Base-by-base conservation (phyloP, 2,888 invertebrate genomes). In the Tupiocoris notatus region DNA sequence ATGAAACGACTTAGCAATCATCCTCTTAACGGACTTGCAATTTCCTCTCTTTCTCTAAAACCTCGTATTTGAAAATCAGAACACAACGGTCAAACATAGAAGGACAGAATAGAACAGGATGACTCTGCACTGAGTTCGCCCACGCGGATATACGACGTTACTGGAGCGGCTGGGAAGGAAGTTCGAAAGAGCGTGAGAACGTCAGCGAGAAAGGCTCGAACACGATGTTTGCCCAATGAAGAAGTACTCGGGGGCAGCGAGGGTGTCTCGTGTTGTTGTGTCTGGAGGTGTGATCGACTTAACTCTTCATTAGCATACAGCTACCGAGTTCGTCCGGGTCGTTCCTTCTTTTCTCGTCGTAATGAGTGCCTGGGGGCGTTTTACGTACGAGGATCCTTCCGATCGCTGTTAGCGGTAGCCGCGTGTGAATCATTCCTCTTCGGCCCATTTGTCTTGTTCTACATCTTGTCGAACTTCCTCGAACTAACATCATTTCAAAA, bases 121-220 rank as follows among this genome's bases (percentile, higher is more conserved):
- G 67, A 67, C 67, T 22, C 21, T 67, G 67, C 67, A 67, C 39
- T 39, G 22, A n/a, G 56, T 21, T 56, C 17, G 57, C 67, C 67
- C 67, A 67, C 67, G 67, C 67, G 67, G 67, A 67, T 67, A 67
- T 67, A 12, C 12, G 67, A 67, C 67, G 67, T 67, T 67, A 67
- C 67, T 67, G 67, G 67, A 67, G 67, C 67, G 39, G 3, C 39
- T 39, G 39, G n/a, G n/a, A n/a, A n/a, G n/a, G 39, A 39, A 39
- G 39, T 39, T 39, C 39, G 39, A 39, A 39, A 39, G 67, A 67
- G 54, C 67, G 67, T 67, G 67, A 67, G 67, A 70, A 68, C 58
- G 12, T 58, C 20, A 25, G 16, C 58, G 59, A 59, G 59, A 59
- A n/a, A 59, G 59, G 6, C 6, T n/a, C 3, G 59, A 59, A 18